Percentiles rank a stretch among this genome's conserved stretches.
phyloP scores from a whole-genome alignment of 2,113 vertebrate genomes.

The Urocynchramus pylzowi region DNA sequence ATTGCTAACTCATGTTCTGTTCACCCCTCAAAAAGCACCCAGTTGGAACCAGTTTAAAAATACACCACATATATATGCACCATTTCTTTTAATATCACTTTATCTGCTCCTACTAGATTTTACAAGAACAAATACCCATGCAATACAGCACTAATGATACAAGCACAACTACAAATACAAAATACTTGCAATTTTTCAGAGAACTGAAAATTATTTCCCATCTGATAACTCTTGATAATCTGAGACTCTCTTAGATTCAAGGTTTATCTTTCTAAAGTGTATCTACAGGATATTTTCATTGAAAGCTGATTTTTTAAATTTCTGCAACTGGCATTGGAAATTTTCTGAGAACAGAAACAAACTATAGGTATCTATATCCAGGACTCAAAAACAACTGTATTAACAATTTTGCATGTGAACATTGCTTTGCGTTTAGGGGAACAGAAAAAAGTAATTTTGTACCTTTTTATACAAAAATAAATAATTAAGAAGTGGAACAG shows the following conservation, averaged over 20 bases:
- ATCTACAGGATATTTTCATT: background rate
- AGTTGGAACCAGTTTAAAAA: background rate
- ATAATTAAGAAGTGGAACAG: background rate
- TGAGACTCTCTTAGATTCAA: background rate
- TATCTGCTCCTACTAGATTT: background rate
- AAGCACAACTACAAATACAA: background rate
- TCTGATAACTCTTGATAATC: background rate
- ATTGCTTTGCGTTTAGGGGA: background rate
- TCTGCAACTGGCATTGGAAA: background rate
- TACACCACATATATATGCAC: background rate
- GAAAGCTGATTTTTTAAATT: background rate
- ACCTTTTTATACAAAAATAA: background rate
- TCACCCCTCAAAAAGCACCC: background rate
- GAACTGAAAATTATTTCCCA: background rate
- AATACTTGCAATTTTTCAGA: background rate
- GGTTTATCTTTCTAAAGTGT: background rate
- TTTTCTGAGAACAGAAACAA: background rate
- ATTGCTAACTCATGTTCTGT: background rate
- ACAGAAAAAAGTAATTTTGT: background rate
- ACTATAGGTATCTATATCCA: background rate
- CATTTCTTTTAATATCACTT: background rate
- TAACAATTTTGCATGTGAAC: background rate
- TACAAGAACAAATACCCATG: background rate
- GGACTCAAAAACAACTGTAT: background rate
- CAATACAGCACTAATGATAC: background rate